Base-by-base conservation (phyloP, 2,113 vertebrate species). In the Stigmatopora nigra region DNA sequence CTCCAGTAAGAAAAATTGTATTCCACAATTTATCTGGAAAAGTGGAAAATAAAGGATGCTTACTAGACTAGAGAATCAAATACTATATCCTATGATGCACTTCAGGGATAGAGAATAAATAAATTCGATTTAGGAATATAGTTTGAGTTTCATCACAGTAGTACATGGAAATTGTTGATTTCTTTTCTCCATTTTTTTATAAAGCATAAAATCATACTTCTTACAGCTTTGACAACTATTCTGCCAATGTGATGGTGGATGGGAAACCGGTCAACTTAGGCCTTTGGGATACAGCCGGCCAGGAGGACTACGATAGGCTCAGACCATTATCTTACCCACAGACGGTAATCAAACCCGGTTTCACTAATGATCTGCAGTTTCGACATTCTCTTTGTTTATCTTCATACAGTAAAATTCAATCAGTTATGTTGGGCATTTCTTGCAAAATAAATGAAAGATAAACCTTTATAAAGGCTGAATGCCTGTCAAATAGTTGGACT, bases 201-300 rank as follows among this genome's bases (percentile, higher is more conserved):
- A 7, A 61, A 16, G 1, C 67, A 0, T 70, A 15, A 10, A 25
- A 3, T 17, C 9, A 38, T 64, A 9, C 55, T 68, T 16, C 53
- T 63, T 64, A 55, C 78, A 92, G 90, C 79, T 91, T 92, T 77
- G 91, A 92, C 78, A 92, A 92, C 84, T 91, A 91, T 75, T 91
- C 90, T 38, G 88, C 88, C 68, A 90, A 90, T 79, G 90, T 91
- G 49, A 91, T 92, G 91, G 91, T 91, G 63, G 90, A 92, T 75
- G 90, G 91, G 19, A 92, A 92, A 70, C 89, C 88, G n/a, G 91
- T 91, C 66, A 92, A 91, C 53, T 85, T 92, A 75, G 91, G 90
- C 60, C 86, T 91, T 5, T 92, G 91, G 88, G 89, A 91, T 55
- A 92, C 90, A 38, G 90, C 89, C 17, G 91, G 90, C 79, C 91